phyloP scores from a whole-genome alignment of 2,888 invertebrate genomes.

The Trachelus troglodyta region DNA sequence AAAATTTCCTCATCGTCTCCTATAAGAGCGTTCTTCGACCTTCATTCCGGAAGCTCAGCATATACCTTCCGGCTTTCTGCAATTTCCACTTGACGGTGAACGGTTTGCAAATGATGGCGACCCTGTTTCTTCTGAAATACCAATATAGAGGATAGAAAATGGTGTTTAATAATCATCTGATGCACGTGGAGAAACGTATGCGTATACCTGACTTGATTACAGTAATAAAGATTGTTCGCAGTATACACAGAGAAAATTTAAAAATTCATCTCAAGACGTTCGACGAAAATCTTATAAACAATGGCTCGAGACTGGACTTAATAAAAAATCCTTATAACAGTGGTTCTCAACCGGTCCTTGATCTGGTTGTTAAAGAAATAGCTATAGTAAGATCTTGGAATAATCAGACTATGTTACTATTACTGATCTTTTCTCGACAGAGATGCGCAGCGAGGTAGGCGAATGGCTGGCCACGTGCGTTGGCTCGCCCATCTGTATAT shows the following conservation, averaged over 20 bases:
- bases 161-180: background rate
- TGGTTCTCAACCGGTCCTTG: background rate
- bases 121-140: background rate
- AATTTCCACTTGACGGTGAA: background rate
- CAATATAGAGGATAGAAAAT: background rate
- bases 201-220: background rate
- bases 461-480: slow-evolving; percentile 67
- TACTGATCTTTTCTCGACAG: slow-evolving; percentile 26
- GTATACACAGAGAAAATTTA: background rate
- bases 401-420: background rate
- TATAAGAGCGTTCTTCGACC: background rate
- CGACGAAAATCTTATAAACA: background rate
- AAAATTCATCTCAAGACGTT: background rate
- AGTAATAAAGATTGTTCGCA: background rate
- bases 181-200: background rate
- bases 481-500: slow-evolving; percentile 65
- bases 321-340: background rate
- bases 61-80: background rate
- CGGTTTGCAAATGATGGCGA: background rate
- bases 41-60: background rate
- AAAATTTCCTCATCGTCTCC: background rate
- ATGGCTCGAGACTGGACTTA: background rate
- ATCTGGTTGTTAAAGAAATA: background rate
- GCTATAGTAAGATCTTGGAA: background rate
- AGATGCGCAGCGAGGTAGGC: slow-evolving; percentile 64